phyloP scores from a whole-genome alignment of 2,113 vertebrate genomes.

The Columbina picui region DNA sequence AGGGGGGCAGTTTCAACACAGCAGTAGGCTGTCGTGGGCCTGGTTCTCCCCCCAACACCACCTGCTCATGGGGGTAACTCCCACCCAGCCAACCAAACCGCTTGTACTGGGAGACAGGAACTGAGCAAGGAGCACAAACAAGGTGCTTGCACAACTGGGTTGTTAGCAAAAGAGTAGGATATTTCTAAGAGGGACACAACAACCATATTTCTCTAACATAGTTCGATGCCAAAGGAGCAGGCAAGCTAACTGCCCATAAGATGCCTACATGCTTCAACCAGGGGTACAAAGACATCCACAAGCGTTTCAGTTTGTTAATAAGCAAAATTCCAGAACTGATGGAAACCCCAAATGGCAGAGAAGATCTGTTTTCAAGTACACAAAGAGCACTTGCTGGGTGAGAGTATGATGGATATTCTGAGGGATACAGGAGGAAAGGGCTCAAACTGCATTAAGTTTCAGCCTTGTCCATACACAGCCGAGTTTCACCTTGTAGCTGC shows the following conservation, averaged over 20 bases:
- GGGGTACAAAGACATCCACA: not conserved
- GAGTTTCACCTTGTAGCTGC: not conserved
- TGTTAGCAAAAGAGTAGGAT: not conserved
- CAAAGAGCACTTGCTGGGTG: not conserved
- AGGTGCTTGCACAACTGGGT: not conserved
- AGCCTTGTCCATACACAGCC: not conserved
- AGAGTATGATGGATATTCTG: not conserved
- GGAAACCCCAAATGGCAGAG: not conserved
- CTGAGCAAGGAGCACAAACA: fast-evolving
- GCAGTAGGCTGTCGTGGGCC: not conserved
- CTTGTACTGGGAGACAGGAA: not conserved
- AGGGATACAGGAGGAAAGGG: not conserved
- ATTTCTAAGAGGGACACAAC: not conserved
- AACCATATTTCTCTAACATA: not conserved
- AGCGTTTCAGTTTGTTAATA: not conserved
- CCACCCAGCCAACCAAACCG: fast-evolving
- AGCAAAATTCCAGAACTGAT: not conserved
- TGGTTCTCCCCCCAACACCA: not conserved
- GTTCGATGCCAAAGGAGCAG: not conserved
- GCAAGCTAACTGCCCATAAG: fast-evolving
- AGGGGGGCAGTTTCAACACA: not conserved
- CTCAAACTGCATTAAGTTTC: fast-evolving
- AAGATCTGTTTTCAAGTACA: not conserved
- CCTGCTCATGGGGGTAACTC: fast-evolving
- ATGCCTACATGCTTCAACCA: fast-evolving